Base-by-base conservation (phyloP, 2,797 vertebrate genomes). In the Myotis vivesi region DNA sequence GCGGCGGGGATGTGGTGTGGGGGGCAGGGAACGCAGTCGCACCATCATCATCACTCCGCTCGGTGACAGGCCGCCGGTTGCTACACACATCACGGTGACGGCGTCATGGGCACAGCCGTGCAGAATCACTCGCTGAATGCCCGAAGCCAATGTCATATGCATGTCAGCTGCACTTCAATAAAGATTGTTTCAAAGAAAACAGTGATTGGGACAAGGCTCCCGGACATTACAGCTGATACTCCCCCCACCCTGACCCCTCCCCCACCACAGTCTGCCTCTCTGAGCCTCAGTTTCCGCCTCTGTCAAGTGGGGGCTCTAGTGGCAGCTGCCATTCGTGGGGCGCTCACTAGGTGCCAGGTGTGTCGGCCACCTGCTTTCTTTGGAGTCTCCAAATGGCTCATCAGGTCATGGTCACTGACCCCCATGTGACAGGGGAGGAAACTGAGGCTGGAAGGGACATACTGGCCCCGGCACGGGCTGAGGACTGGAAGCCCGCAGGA, bases 281-380 rank as follows among this genome's bases (percentile, higher is more conserved):
- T 55, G 46, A 91, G 41, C 86, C 89, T 87, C 77, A 44, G 38
- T 89, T 83, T 94, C 49, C 66, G 55, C 77, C 23, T 80, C 91
- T 71, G 23, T 23, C 62, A 7, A n/a, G 15, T 5, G 19, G 41
- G 22, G 8, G n/a, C 19, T 66, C 51, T 3, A 0, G 20, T 1
- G 36, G 10, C 44, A 30, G n/a, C 36, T 64, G 73, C 46, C 46
- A 20, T 23, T 49, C 51, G 25, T 28, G 30, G 4, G 20, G 41
- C 0, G 4, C 49, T 89, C 28, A 2, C 44, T 17, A n/a, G 51
- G 57, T 8, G 2, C 66, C 49, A 49, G 59, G 25, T 20, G 13
- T 36, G 13, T 55, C 17, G 64, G 46, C 25, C n/a, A 8, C 53
- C 33, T 25, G 28, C 36, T 51, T 51, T 66, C 41, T 57, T 46